Evolutionary conservation across 2,113 vertebrate species (phyloP), one percentile per base, ranked within the genome.

Genomic region (Dasyprocta punctata): DNA sequence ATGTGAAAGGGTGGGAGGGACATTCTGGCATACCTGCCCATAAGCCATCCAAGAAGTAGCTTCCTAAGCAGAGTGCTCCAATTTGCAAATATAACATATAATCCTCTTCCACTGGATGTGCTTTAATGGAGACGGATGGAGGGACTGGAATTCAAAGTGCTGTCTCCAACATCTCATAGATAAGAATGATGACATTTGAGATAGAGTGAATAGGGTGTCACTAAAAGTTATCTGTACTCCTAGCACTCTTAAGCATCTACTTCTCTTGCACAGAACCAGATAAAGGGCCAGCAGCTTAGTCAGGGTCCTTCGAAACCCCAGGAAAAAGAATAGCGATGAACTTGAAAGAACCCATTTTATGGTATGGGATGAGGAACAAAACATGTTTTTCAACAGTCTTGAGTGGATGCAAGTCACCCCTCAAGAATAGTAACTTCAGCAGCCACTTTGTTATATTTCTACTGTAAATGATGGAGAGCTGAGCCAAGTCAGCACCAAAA

Each of bases 401-500:
- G 83, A 97, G 94, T 85, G 95, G 69, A n/a, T 97, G 92, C 73
- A 95, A 92, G 94, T 95, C 86, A 91, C 82, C 96, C 95, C 63
- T 94, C 82, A 97, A 96, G 60, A 97, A 90, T 44, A 97, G 95
- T 71, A 92, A 97, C 95, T 98, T 97, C 75, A 97, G 96, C 96
- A 98, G 97, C 73, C 97, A 90, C 95, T 98, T 98, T 84, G 90
- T 97, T 92, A 94, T 88, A 94, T 87, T 97, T 98, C 96, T 97
- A 96, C 94, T 98, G 98, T 98, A 98, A 98, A 97, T 94, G 98
- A 97, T 88, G 92, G 1, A 89, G 92, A 83, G 69, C 83, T 56
- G 73, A 86, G 92, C 97, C 97, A 98, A 97, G 96, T 85, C 47
- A 87, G 81, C 97, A 97, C 98, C 97, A 98, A 98, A 98, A 97